Conservation (phyloP, 2,888 invertebrate genomes). For the Gisinianus flammeolus region DNA sequence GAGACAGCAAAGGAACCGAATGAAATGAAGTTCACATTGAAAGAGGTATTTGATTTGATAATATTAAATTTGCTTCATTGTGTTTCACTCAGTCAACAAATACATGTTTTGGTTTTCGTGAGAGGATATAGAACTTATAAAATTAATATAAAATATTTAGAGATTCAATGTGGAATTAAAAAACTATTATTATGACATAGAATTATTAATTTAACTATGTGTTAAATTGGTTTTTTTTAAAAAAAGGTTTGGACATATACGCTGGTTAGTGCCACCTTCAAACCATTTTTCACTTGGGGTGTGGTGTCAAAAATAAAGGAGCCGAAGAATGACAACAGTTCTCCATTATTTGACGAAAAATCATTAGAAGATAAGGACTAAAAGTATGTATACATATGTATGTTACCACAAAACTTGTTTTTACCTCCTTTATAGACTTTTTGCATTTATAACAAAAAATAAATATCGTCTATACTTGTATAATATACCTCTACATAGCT, state of each 20-base stretch:
- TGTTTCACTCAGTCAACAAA: too few species aligned
- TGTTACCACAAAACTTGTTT: constrained; percentile 35
- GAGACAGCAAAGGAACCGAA: neutral
- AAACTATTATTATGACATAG: too few species aligned
- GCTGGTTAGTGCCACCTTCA: constrained; percentile 41
- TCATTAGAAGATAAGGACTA: constrained; percentile 9
- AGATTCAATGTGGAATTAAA: too few species aligned
- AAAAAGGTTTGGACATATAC: too few species aligned
- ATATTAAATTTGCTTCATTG: too few species aligned
- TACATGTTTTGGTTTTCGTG: too few species aligned
- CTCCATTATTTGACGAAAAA: constrained; percentile 17
- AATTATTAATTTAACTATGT: too few species aligned
- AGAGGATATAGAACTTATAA: too few species aligned
- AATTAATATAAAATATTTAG: too few species aligned
- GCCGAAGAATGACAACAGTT: neutral
- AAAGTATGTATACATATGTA: constrained; percentile 14
- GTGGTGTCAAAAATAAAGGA: constrained; percentile 2
- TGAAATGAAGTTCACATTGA: constrained; percentile 19
- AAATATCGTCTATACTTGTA: constrained; percentile 14
- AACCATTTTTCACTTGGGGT: constrained; percentile 39
- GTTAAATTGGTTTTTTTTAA: too few species aligned
- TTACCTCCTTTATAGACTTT: constrained; percentile 34
- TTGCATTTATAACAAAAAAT: constrained; percentile 24
- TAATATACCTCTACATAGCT: neutral
- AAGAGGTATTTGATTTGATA: constrained; percentile 38